phyloP scores from a whole-genome alignment of 2,797 vertebrate genomes.

The Lycodopsis pacificus region DNA sequence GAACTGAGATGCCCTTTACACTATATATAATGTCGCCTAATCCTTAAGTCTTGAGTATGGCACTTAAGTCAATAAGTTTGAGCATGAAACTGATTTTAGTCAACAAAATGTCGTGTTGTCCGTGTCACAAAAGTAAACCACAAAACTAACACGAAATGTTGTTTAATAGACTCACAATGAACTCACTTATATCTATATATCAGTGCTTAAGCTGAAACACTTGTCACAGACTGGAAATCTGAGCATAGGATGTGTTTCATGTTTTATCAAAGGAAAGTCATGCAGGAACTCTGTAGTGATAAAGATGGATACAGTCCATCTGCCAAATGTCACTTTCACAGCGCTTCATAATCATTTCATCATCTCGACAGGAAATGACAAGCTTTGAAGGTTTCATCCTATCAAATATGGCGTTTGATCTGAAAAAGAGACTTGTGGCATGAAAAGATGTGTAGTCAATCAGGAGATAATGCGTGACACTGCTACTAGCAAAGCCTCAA shows the following conservation, averaged over 20 bases:
- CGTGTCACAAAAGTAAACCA: background rate
- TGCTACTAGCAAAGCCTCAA: background rate
- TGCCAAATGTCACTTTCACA: constrained; percentile 79
- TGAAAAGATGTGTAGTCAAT: constrained; percentile 49
- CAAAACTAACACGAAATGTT: background rate
- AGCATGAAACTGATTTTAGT: background rate
- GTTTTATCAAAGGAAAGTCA: constrained; percentile 78
- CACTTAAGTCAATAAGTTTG: background rate
- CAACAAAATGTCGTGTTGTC: background rate
- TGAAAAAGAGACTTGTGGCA: constrained; percentile 56
- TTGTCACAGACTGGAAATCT: constrained; percentile 62
- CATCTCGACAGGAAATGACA: constrained; percentile 71
- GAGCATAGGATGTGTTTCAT: constrained; percentile 73
- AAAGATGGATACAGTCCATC: constrained; percentile 74
- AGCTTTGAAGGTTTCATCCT: constrained; percentile 68
- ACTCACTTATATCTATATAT: background rate
- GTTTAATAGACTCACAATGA: constrained; percentile 9
- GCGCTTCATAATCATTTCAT: constrained; percentile 79
- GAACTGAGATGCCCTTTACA: constrained; percentile 27
- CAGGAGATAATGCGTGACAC: constrained; percentile 49
- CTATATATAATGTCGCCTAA: background rate
- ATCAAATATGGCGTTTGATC: constrained; percentile 71
- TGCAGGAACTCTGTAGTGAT: constrained; percentile 69
- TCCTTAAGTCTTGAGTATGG: background rate
- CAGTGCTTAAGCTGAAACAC: constrained; percentile 46